Evolutionary conservation across 2,888 invertebrate species (phyloP).

Genomic region (Timandra comae): DNA sequence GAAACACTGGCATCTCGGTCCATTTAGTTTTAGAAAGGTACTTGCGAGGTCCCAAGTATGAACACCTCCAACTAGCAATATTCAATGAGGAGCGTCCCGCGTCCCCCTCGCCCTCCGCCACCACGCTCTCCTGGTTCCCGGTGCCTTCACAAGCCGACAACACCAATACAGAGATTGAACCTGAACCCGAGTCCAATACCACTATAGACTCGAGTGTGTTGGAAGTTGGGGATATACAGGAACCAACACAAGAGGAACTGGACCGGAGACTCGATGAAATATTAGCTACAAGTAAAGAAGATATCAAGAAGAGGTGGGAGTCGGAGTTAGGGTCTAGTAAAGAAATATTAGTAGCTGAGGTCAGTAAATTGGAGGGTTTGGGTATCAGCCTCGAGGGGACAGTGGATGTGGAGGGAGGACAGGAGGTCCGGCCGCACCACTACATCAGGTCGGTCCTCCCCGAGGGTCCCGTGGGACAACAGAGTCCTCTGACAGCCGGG

Average conservation of each 20-base stretch:
- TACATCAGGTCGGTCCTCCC: constrained; percentile 97
- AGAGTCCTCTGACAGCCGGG: constrained; percentile 92
- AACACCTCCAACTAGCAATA: constrained; percentile 93
- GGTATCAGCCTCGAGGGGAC: constrained; percentile 99
- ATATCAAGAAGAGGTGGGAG: constrained; percentile 87
- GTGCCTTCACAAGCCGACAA: constrained; percentile 81
- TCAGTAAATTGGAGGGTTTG: constrained; percentile 94
- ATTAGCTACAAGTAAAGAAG: constrained; percentile 73
- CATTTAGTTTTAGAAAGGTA: constrained; percentile 94
- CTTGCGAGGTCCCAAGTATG: constrained; percentile 93
- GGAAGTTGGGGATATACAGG: constrained; percentile 69
- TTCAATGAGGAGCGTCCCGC: constrained; percentile 75
- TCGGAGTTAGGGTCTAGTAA: constrained; percentile 88
- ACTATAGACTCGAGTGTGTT: constrained; percentile 86
- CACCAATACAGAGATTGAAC: constrained; percentile 81
- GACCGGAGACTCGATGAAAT: constrained; percentile 75
- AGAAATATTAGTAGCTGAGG: constrained; percentile 93
- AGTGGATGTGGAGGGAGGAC: constrained; percentile 97
- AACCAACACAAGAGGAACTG: constrained; percentile 71
- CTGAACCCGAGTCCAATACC: constrained; percentile 87
- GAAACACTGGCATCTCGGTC: constrained; percentile 95
- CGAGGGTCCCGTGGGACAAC: constrained; percentile 96
- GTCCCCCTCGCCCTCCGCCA: constrained; percentile 85
- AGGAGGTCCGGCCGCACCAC: constrained; percentile 98
- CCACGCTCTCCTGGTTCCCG: constrained; percentile 90